Base-by-base conservation (phyloP, 2,888 invertebrate species). In the Lasioglossum morio region DNA sequence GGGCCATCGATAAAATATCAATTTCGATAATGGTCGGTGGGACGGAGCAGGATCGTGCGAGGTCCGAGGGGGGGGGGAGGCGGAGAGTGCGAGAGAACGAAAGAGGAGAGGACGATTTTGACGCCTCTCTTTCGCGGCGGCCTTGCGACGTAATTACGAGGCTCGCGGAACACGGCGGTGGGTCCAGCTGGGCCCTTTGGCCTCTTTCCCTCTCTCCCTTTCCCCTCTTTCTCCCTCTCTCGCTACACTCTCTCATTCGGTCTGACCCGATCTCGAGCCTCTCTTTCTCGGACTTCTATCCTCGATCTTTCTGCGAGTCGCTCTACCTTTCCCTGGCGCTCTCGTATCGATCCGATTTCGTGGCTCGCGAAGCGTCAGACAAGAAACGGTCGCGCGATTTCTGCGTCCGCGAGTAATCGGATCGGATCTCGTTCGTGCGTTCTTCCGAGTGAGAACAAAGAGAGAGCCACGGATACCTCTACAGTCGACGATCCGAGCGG, bases 81-180 rank as follows among this genome's bases (percentile, higher is more conserved):
- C 80, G 73, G 78, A 48, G 23, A 57, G 23, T 70, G 27, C 66
- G 66, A 30, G 82, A 48, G 43, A 57, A 37, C 73, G 63, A 14
- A 82, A 74, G 89, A 83, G 79, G 76, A 72, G 85, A 88, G 91
- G 91, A 92, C 92, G 92, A 94, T 93, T 95, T 95, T 95, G 93
- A 95, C 95, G 95, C 95, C 94, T 94, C 92, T 92, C 92, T 90
- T 89, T 89, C 86, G 89, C 85, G 74, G 87, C 90, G 87, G 90
- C 87, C 89, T 90, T 90, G 91, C 87, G 85, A 81, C 91, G 87
- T 95, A 94, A 94, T 94, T 94, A 94, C 92, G 92, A 92, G 92
- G 91, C 94, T 95, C 94, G 94, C 94, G 93, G 93, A 94, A 94
- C 95, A 93, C 95, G 93, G 95, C 94, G 95, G 95, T 94, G 94